These are phyloP conservation scores for Caenorhabditis angaria DNA, from an alignment of 2,888 invertebrate genomes.

Conservation along the genomic window DNA sequence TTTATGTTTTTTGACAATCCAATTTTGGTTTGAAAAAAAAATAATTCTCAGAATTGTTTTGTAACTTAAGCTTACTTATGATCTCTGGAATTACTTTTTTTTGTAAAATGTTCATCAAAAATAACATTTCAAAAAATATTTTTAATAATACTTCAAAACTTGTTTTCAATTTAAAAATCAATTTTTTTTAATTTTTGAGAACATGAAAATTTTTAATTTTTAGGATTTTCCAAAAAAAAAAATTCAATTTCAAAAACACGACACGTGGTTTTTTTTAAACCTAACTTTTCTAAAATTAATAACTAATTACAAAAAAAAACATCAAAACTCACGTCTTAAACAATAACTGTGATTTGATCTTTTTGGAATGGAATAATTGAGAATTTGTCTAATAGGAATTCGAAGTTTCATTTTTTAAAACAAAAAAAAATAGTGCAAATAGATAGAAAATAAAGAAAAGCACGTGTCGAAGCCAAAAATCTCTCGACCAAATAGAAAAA, in stretches of 20 bases:
- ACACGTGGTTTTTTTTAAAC: neutral
- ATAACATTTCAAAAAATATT: no score
- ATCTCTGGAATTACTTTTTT: no score
- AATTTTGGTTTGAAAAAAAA: no score
- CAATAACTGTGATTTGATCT: conserved; percentile 1
- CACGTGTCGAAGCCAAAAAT: neutral
- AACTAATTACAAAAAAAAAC: neutral
- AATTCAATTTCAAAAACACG: neutral
- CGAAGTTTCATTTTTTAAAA: neutral
- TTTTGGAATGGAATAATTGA: neutral
- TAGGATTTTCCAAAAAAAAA: no score
- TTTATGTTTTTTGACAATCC: no score
- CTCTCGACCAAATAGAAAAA: neutral
- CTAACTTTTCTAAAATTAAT: conserved; percentile 7
- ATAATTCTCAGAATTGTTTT: no score
- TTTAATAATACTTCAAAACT: no score
- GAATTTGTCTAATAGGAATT: neutral
- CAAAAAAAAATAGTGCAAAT: neutral
- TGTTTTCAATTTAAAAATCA: no score
- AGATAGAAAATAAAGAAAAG: neutral
- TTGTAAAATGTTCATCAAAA: no score
- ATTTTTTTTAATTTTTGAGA: no score
- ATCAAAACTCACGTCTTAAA: neutral
- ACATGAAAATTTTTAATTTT: no score
- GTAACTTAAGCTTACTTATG: no score